Conservation (phyloP, 1,140 invertebrate species). For the Branchinecta lindahli region DNA sequence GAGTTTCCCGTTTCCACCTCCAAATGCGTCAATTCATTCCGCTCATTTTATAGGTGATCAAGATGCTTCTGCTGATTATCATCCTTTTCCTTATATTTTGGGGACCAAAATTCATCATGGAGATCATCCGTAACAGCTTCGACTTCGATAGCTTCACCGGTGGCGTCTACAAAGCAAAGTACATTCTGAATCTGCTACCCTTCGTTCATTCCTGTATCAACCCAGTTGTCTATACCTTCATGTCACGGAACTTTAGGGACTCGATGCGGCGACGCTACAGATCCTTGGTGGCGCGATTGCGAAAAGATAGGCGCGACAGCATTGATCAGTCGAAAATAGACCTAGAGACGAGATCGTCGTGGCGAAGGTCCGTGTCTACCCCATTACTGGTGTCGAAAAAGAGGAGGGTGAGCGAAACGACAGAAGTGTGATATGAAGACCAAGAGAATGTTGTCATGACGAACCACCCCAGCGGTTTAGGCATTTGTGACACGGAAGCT, state of each 20-base stretch:
- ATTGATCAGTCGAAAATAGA: too few species aligned
- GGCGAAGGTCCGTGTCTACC: too few species aligned
- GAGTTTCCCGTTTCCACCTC: too few species aligned
- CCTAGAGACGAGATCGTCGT: too few species aligned
- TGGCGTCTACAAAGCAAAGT: slow-evolving; percentile 23
- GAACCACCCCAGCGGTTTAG: too few species aligned
- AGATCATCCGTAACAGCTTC: slow-evolving; percentile 27
- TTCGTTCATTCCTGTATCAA: slow-evolving; percentile 32
- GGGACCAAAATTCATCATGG: slow-evolving; percentile 34
- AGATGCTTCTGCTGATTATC: slow-evolving; percentile 36
- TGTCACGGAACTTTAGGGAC: slow-evolving; percentile 34
- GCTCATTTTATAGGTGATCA: slow-evolving; percentile 32
- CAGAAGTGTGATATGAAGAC: too few species aligned
- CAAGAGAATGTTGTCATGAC: too few species aligned
- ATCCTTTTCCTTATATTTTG: slow-evolving; percentile 35
- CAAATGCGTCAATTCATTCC: too few species aligned
- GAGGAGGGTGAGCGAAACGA: too few species aligned
- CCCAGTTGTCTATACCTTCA: slow-evolving; percentile 36
- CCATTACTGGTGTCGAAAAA: too few species aligned
- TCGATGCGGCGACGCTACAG: slow-evolving; percentile 25
- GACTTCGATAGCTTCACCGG: slow-evolving; percentile 21
- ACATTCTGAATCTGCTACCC: slow-evolving; percentile 24
- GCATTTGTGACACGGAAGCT: too few species aligned
- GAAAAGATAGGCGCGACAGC: not conserved
- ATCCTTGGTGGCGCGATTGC: not conserved